phyloP scores from a whole-genome alignment of 2,888 invertebrate species.

The Epinotia brunnichana region DNA sequence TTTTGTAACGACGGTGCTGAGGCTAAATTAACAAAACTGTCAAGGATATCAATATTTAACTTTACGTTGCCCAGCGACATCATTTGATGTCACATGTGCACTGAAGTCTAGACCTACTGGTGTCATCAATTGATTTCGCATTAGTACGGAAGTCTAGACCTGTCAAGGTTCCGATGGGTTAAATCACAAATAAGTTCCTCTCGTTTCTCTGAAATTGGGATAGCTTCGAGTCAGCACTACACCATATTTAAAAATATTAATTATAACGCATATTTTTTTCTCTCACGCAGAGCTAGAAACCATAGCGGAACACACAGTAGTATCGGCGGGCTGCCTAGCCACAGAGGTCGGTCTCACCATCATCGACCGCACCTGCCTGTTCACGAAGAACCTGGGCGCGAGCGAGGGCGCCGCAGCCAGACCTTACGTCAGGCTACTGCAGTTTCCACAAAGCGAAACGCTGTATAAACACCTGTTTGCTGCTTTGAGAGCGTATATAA shows the following conservation, averaged over 20 bases:
- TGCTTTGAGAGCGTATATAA: conserved; percentile 94
- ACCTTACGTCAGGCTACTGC: conserved; percentile 93
- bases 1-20: too few relatives aligned
- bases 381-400: conserved; percentile 91
- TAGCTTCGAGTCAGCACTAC: too few relatives aligned
- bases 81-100: too few relatives aligned
- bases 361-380: conserved; percentile 93
- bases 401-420: conserved; percentile 92
- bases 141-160: too few relatives aligned
- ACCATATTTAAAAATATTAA: background rate
- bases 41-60: too few relatives aligned
- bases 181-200: too few relatives aligned
- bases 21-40: background rate
- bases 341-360: conserved; percentile 95
- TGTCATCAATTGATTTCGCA: too few relatives aligned
- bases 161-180: too few relatives aligned
- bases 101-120: too few relatives aligned
- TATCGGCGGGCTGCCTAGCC: conserved; percentile 85
- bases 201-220: too few relatives aligned
- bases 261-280: background rate
- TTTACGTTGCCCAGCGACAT: too few relatives aligned
- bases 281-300: conserved; percentile 69
- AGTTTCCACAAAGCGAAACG: conserved; percentile 95
- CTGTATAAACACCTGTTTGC: conserved; percentile 96
- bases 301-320: conserved; percentile 73